Percentiles rank a stretch among this genome's conserved stretches.
These are phyloP conservation scores for Orchestia grillus DNA, from an alignment of 1,140 invertebrate genomes.

Conservation along the genomic window DNA sequence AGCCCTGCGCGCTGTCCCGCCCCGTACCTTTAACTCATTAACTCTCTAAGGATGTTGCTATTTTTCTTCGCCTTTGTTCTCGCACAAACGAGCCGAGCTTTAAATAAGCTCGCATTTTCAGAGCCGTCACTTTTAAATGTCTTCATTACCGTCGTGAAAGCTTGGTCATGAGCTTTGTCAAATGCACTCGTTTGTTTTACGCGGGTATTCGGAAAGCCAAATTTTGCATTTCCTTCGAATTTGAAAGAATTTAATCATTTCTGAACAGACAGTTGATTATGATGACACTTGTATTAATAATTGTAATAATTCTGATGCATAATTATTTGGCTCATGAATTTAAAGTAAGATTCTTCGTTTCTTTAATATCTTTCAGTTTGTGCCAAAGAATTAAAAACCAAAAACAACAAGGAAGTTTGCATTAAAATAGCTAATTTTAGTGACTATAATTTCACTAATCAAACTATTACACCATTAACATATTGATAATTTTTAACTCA, in stretches of 20 bases:
- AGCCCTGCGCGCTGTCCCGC: not conserved
- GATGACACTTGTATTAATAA: no score
- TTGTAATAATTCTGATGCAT: no score
- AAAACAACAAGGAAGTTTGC: not conserved
- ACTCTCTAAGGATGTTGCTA: conserved; percentile 5
- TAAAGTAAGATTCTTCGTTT: not conserved
- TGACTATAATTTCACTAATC: not conserved
- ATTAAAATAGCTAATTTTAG: not conserved
- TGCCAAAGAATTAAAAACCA: not conserved
- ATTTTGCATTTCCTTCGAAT: not conserved
- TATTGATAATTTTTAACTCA: not conserved
- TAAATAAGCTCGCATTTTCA: not conserved
- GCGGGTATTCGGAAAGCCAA: not conserved
- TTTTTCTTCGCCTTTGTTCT: not conserved
- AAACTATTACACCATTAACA: not conserved
- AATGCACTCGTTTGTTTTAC: not conserved
- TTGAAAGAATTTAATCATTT: not conserved
- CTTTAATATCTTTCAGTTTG: not conserved
- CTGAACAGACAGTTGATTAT: not conserved
- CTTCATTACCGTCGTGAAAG: not conserved
- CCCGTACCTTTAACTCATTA: conserved; percentile 35
- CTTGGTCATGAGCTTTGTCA: not conserved
- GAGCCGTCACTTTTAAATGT: not conserved
- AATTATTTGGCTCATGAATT: not conserved
- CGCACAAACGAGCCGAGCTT: not conserved